Base-by-base conservation (phyloP, 2,113 vertebrate genomes). In the Clarias batrachus region DNA sequence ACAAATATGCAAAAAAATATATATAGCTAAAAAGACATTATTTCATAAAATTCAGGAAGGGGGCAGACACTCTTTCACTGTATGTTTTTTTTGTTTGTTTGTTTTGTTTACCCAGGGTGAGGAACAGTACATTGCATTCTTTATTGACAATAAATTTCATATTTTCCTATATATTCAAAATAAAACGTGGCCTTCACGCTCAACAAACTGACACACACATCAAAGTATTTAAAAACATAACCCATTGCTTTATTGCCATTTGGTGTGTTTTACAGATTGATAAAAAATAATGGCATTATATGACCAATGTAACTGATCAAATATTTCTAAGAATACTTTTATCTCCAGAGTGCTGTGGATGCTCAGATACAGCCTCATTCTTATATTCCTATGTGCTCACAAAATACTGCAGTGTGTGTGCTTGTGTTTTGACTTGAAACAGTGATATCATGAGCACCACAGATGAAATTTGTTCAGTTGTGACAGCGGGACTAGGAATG, bases 231-330 rank as follows among this genome's bases (percentile, higher is more conserved):
- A 94, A 89, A 89, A 92, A 89, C 82, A 92, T 95, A 96, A 97
- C 95, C 96, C 96, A 97, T 96, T 96, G 94, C 95, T 97, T 99
- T 97, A 98, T 97, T 98, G 94, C 93, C 91, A 93, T 95, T 92
- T 90, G 93, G 92, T 92, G 93, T 91, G 95, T 92, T 90, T 91
- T 93, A 95, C 94, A 96, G 93, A 94, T 95, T 92, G 91, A 89
- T 95, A 91, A 93, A 90, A 91, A 93, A 92, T 80, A 91, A 27
- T 30, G 37, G 66, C n/a, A 33, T 90, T 91, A 88, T 88, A 93
- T 87, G 86, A 89, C 81, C 17, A 4, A 70, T 77, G 23, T 57
- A 79, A 79, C 62, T 77, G 83, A 84, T 27, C 14, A 57, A 84
- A 63, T 27, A n/a, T 52, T 57, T 27, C 74, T 33, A 27, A 60